A percentile compares a stretch with the other conserved stretches of the same genome.
phyloP scores from a whole-genome alignment of 2,888 invertebrate genomes.

The Plebejus anna region DNA sequence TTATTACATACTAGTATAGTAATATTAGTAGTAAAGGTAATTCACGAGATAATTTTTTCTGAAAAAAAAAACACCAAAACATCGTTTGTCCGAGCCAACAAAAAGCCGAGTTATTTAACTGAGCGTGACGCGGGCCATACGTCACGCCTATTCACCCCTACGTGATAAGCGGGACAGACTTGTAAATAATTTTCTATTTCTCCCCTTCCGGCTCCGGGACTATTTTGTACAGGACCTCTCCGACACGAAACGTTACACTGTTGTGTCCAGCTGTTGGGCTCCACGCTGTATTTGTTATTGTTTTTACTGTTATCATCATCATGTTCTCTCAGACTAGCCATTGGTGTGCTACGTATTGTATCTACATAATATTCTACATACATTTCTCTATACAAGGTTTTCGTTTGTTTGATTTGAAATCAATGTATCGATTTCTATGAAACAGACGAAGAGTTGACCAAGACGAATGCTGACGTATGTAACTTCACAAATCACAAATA shows the following conservation, averaged over 20 bases:
- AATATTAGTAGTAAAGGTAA: not conserved
- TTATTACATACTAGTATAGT: too few relatives aligned
- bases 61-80: conserved; percentile 18
- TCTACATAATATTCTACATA: too few relatives aligned
- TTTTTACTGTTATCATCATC: conserved; percentile 6
- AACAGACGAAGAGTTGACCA: too few relatives aligned
- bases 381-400: too few relatives aligned
- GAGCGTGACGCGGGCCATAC: conserved; percentile 58
- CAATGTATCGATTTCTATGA: too few relatives aligned
- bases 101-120: conserved; percentile 60
- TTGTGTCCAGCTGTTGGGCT: conserved; percentile 15
- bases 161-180: conserved; percentile 49
- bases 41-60: not conserved
- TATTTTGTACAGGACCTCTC: not conserved
- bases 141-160: conserved; percentile 61
- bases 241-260: conserved; percentile 1
- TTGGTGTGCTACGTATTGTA: not conserved
- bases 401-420: too few relatives aligned
- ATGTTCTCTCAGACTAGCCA: not conserved
- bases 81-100: conserved; percentile 41
- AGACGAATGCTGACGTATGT: too few relatives aligned
- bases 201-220: not conserved
- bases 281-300: conserved; percentile 6
- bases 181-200: conserved; percentile 35
- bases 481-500: too few relatives aligned